Evolutionary conservation across 1,140 invertebrate species (phyloP), one percentile per base, ranked within the genome.

Genomic region (Solen grandis): DNA sequence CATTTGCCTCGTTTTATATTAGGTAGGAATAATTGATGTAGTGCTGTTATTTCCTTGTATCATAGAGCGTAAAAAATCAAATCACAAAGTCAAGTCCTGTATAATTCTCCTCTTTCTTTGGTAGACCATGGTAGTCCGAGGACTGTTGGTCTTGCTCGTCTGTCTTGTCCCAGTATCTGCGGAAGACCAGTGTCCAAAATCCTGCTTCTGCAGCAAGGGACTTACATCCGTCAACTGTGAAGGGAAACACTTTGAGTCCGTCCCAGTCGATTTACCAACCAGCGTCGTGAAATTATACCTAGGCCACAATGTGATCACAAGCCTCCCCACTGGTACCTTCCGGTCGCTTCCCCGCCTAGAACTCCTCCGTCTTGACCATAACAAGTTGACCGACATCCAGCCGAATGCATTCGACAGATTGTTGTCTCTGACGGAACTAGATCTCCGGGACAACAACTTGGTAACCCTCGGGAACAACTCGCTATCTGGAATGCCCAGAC

Each of bases 141-240:
- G 41, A 46, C 41, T 46, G 19, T 46, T 46, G 8, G 19, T 46
- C 41, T 8, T 46, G 41, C 8, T 46, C 22, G 57, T 59, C 8
- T 59, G 31, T 1, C 16, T n/a, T 22, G 13, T 38, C 8, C 2
- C 27, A 35, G 33, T 62, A 13, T 2, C 2, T 13, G 55, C 75
- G 35, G 75, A 73, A 10, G 60, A 76, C 31, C 31, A 1, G n/a
- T 88, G 87, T 66, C 87, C 87, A 2, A 14, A 50, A 41, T 22
- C 38, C 8, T 88, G 87, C 66, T 82, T 82, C 59, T 88, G 87
- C 60, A 86, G 76, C 59, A 86, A 86, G 54, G 55, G 41, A 1
- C 69, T 84, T 16, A 82, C 82, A 0, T 78, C 82, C 0, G 85
- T 88, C 1, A 85, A 88, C 46, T 88, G 87, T 50, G 72, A 83